These are phyloP conservation scores for Dryobotodes eremita DNA, from an alignment of 2,888 invertebrate genomes.

Conservation along the genomic window DNA sequence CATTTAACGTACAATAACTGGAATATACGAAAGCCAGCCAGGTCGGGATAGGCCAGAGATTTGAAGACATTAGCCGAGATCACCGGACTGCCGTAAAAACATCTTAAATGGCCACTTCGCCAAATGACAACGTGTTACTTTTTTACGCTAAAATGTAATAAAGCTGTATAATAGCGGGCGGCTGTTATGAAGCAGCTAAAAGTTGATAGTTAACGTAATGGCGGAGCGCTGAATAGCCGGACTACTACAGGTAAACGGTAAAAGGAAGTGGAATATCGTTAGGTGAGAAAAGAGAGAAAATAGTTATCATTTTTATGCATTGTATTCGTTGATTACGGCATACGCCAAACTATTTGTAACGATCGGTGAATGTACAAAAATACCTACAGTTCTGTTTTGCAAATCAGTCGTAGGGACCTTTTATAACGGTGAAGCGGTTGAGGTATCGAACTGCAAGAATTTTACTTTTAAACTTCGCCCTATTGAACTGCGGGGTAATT, in stretches of 20 bases:
- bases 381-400: background rate
- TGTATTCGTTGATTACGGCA: background rate
- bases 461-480: background rate
- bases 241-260: conserved; percentile 6
- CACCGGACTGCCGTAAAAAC: conserved; percentile 50
- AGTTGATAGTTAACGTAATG: conserved; percentile 47
- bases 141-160: conserved; percentile 61
- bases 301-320: background rate
- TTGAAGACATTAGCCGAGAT: conserved; percentile 56
- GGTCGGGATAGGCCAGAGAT: conserved; percentile 33
- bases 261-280: background rate
- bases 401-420: background rate
- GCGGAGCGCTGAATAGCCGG: background rate
- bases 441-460: too few relatives aligned
- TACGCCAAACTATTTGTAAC: too few relatives aligned
- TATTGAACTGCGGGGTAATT: too few relatives aligned
- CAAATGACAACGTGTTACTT: conserved; percentile 56
- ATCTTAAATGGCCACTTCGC: conserved; percentile 57
- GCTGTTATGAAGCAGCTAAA: conserved; percentile 43
- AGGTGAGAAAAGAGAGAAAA: background rate
- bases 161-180: conserved; percentile 48
- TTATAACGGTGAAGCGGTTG: background rate
- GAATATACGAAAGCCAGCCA: conserved; percentile 14
- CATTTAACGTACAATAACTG: background rate
- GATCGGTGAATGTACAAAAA: background rate